A percentile compares a stretch with the other conserved stretches of the same genome.
phyloP scores from a whole-genome alignment of 2,888 invertebrate genomes.

The Drosophila mayaguana region DNA sequence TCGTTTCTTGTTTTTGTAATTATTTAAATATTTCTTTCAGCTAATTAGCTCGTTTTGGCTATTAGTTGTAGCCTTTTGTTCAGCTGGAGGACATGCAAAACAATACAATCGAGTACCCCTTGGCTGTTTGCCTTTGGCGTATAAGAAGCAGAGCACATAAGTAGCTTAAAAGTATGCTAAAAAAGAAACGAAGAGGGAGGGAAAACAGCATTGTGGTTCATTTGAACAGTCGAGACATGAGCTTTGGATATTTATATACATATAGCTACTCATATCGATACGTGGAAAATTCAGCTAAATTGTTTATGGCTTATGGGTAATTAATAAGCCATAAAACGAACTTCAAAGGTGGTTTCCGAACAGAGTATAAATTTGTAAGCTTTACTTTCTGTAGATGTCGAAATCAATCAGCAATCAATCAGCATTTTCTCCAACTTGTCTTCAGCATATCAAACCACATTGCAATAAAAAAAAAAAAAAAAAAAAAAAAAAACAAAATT shows the following conservation, averaged over 20 bases:
- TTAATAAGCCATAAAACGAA: constrained; percentile 1
- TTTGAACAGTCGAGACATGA: constrained; percentile 13
- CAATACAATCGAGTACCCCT: constrained; percentile 45
- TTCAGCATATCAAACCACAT: constrained; percentile 2
- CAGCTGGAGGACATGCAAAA: constrained; percentile 54
- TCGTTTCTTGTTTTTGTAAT: constrained; percentile 1
- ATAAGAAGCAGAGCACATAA: constrained; percentile 38
- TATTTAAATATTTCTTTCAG: constrained; percentile 19
- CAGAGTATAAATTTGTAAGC: not conserved
- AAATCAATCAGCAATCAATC: not conserved
- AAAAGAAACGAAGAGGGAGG: not conserved
- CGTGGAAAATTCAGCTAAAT: not conserved
- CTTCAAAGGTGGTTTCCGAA: not conserved
- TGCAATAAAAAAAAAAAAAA: not conserved
- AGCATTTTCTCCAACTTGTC: not conserved
- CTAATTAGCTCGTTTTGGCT: constrained; percentile 70
- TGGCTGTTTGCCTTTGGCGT: constrained; percentile 41
- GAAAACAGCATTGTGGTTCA: constrained; percentile 24
- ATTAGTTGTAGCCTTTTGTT: constrained; percentile 60
- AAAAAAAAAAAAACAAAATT: not conserved
- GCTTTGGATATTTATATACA: not conserved
- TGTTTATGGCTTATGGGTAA: constrained; percentile 3
- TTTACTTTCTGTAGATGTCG: not conserved
- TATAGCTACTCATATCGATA: not conserved
- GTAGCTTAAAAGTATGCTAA: constrained; percentile 50